A percentile compares a stretch with the other conserved stretches of the same genome.
Conservation (phyloP, 2,113 vertebrate species). For the Vidua macroura region DNA sequence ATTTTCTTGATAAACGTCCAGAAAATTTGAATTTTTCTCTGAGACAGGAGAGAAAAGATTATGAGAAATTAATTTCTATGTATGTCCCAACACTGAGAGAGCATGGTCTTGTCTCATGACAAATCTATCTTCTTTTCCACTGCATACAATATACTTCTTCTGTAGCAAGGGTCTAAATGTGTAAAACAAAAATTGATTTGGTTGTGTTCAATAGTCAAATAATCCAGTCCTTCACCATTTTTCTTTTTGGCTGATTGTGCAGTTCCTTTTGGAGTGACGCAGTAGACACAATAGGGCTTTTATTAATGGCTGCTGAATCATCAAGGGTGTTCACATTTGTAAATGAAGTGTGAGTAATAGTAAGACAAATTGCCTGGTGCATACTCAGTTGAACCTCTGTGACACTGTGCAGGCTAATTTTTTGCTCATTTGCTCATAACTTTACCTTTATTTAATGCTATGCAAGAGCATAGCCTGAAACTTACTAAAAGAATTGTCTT, state of each 20-base stretch:
- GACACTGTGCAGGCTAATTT: not conserved
- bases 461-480: not conserved
- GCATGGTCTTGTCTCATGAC: not conserved
- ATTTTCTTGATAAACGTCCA: not conserved
- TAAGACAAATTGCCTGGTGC: not conserved
- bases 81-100: not conserved
- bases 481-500: not conserved
- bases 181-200: not conserved
- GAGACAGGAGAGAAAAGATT: not conserved
- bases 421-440: not conserved
- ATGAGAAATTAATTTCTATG: not conserved
- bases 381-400: not conserved
- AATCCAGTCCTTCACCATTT: not conserved
- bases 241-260: not conserved
- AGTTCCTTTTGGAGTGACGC: not conserved
- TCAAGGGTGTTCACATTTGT: not conserved
- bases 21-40: not conserved
- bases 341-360: not conserved
- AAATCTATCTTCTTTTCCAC: not conserved
- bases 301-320: not conserved
- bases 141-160: rapidly evolving
- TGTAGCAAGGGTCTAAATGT: not conserved
- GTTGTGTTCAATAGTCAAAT: not conserved
- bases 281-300: not conserved
- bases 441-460: not conserved